These are phyloP conservation scores for Corapipo altera DNA, from an alignment of 2,113 vertebrate species.

Conservation along the genomic window DNA sequence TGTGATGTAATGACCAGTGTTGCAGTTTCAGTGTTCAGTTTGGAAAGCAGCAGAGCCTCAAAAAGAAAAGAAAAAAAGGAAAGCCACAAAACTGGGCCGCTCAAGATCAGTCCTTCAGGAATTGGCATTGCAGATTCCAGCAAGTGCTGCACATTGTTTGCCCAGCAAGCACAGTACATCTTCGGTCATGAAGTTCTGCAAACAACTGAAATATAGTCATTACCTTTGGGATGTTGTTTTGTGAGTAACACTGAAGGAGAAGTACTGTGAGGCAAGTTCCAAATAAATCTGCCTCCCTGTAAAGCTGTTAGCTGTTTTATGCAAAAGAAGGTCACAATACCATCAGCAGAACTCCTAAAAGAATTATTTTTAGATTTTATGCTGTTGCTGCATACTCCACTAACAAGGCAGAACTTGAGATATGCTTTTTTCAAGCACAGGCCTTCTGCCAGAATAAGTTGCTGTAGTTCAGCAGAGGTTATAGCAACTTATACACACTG, in stretches of 20 bases:
- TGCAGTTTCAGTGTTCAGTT: slow-evolving; percentile 15
- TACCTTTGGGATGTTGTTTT: slow-evolving; percentile 64
- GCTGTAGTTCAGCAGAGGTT: background rate
- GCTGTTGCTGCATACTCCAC: background rate
- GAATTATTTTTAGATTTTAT: background rate
- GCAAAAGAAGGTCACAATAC: background rate
- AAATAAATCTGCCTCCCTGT: background rate
- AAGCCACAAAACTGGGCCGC: background rate
- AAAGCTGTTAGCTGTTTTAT: background rate
- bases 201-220: slow-evolving; percentile 20
- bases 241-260: slow-evolving; percentile 54
- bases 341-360: background rate
- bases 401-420: background rate
- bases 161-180: background rate
- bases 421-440: background rate
- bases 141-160: background rate
- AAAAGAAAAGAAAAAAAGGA: background rate
- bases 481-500: background rate
- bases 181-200: background rate
- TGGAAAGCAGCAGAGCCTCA: background rate
- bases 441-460: background rate
- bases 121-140: background rate
- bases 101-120: background rate
- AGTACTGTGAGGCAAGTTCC: slow-evolving; percentile 42
- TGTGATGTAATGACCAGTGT: background rate